These are phyloP conservation scores for Papilio dardanus DNA, from an alignment of 1,140 invertebrate genomes.

Conservation along the genomic window DNA sequence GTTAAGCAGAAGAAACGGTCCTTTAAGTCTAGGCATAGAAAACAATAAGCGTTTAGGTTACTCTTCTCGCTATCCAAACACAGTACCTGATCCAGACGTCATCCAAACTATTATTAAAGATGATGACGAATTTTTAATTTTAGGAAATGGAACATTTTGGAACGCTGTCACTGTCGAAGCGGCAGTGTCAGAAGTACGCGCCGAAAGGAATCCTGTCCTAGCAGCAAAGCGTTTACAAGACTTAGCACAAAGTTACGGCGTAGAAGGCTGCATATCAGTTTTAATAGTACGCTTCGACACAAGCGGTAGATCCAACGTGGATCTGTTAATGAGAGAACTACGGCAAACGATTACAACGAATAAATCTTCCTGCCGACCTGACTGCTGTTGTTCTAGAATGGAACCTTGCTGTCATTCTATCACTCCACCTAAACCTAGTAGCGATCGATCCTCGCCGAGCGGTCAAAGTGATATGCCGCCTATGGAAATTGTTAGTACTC, in stretches of 20 bases:
- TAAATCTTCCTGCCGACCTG: constrained; percentile 83
- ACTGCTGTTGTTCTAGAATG: constrained; percentile 85
- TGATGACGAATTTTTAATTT: constrained; percentile 91
- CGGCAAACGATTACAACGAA: constrained; percentile 85
- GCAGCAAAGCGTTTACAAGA: constrained; percentile 92
- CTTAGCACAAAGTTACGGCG: constrained; percentile 91
- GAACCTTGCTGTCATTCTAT: constrained; percentile 85
- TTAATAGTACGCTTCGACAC: constrained; percentile 88
- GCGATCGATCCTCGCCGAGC: constrained; percentile 90
- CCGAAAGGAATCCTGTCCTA: constrained; percentile 88
- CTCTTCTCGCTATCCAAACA: constrained; percentile 85
- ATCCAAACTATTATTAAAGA: constrained; percentile 89
- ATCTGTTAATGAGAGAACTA: constrained; percentile 89
- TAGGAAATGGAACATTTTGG: constrained; percentile 91
- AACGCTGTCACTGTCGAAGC: constrained; percentile 88
- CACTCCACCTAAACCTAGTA: constrained; percentile 77
- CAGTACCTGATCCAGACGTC: constrained; percentile 88
- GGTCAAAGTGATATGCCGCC: constrained; percentile 89
- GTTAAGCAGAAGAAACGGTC: constrained; percentile 85
- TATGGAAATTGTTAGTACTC: constrained; percentile 66
- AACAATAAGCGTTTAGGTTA: constrained; percentile 85
- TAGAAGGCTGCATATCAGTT: constrained; percentile 90
- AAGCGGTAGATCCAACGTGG: constrained; percentile 84
- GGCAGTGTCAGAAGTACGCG: constrained; percentile 88
- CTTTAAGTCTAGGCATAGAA: constrained; percentile 82